Percentiles rank a stretch among this genome's conserved stretches.
phyloP scores from a whole-genome alignment of 2,113 vertebrate genomes.

The Sterrhoptilus dennistouni region DNA sequence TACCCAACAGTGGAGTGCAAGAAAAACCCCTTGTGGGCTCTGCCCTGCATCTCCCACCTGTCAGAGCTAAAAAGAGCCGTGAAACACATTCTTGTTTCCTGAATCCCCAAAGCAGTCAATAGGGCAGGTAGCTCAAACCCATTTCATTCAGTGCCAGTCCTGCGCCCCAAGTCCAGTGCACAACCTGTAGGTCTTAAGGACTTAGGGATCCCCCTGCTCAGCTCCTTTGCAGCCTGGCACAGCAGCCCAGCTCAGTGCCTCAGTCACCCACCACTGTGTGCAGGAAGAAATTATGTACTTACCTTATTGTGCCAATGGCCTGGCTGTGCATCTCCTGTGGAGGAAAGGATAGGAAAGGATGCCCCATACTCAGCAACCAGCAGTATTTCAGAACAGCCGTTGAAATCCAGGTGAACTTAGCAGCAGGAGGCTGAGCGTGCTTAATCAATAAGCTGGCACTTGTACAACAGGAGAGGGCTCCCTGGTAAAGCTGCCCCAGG shows the following conservation, averaged over 20 bases:
- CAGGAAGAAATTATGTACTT: neutral
- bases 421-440: neutral
- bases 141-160: neutral
- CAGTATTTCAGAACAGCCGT: neutral
- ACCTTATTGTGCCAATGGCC: neutral
- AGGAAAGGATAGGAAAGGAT: neutral
- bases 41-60: neutral
- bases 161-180: neutral
- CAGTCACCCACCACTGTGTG: rapidly evolving
- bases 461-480: neutral
- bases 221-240: neutral
- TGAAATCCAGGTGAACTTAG: neutral
- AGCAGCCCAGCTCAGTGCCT: neutral
- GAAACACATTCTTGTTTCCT: neutral
- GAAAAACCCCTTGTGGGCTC: neutral
- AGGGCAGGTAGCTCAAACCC: neutral
- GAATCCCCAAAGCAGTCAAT: neutral
- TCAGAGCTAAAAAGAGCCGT: neutral
- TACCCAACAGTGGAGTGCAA: rapidly evolving
- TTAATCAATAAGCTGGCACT: neutral
- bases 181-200: neutral
- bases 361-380: neutral
- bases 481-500: neutral
- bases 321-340: rapidly evolving
- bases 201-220: neutral